These are phyloP conservation scores for Synanthedon tipuliformis DNA, from an alignment of 2,888 invertebrate species.

Conservation along the genomic window DNA sequence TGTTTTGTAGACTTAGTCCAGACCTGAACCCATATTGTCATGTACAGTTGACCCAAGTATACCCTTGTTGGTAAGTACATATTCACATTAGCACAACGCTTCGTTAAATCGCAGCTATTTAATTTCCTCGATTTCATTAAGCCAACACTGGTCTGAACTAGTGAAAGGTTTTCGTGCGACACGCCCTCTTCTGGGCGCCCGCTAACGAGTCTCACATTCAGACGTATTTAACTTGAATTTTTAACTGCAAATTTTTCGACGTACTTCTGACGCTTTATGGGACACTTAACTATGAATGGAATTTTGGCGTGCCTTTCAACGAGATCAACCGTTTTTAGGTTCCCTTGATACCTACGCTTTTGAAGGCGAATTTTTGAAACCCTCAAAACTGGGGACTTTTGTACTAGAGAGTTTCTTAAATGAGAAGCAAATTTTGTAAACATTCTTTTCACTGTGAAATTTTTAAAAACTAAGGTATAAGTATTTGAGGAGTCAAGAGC, in stretches of 20 bases:
- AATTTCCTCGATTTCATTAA: constrained; percentile 43
- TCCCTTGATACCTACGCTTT: neutral
- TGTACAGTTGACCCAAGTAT: too few relatives aligned
- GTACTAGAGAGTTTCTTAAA: too few relatives aligned
- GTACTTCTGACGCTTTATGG: constrained; percentile 15
- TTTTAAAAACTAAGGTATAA: too few relatives aligned
- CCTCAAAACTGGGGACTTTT: neutral
- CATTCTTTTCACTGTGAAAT: too few relatives aligned
- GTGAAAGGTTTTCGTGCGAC: constrained; percentile 9
- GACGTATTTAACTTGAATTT: constrained; percentile 40
- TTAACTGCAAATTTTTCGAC: constrained; percentile 28
- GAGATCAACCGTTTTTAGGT: neutral
- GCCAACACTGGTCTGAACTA: constrained; percentile 16
- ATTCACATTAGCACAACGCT: neutral
- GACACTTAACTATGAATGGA: neutral
- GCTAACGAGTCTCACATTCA: constrained; percentile 42
- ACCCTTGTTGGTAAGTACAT: neutral
- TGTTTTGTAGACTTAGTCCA: too few relatives aligned
- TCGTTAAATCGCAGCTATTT: constrained; percentile 20
- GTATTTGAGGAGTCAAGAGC: too few relatives aligned
- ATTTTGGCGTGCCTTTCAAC: neutral
- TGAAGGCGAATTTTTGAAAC: neutral
- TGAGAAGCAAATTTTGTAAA: too few relatives aligned
- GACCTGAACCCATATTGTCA: too few relatives aligned
- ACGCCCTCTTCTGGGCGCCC: constrained; percentile 11